Evolutionary conservation across 2,888 invertebrate genomes (phyloP), one percentile per base, ranked within the genome.

Genomic region (Masnerella sp.): DNA sequence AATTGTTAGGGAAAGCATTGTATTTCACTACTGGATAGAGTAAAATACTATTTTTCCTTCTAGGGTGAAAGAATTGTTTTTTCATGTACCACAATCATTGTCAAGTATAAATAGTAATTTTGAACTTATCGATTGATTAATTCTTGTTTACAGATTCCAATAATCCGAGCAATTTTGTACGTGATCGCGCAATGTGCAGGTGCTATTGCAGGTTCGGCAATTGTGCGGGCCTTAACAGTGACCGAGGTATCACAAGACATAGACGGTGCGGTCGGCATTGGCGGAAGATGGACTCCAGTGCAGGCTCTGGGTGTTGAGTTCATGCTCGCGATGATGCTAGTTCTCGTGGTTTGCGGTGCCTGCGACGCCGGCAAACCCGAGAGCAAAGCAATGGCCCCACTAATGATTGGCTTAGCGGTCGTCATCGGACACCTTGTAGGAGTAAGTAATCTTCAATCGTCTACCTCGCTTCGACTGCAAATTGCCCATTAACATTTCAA

Each of bases 291-390:
- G 96, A 15, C 91, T 91, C 89, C 91, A 0, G 90, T 93, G 0
- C 96, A 97, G 88, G 97, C 95, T 3, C 91, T 97, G 82, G 96
- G 96, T 30, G 91, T 97, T 75, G 97, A 97, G 87, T 95, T 96
- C 88, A 93, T 96, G 90, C 91, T 96, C 54, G 96, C 96, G 38
- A 93, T 97, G 83, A 90, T 97, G n/a, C 90, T 97, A 70, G 92
- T 97, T 28, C 90, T 97, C 76, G 94, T 95, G 2, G 95, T 97
- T n/a, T 96, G 95, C 86, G 96, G 95, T 69, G 96, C 95, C 25
- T 94, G 94, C 77, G 97, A 97, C 87, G 90, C 90, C 0, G 91
- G 93, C 79, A 92, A 96, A 71, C 91, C 91, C 4, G 95, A 96
- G 85, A 91, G 94, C 81, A 94, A 94, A 81, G 91, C 93, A 30